Evolutionary conservation across 2,797 vertebrate genomes (phyloP).

Genomic region (Xenopus petersii): DNA sequence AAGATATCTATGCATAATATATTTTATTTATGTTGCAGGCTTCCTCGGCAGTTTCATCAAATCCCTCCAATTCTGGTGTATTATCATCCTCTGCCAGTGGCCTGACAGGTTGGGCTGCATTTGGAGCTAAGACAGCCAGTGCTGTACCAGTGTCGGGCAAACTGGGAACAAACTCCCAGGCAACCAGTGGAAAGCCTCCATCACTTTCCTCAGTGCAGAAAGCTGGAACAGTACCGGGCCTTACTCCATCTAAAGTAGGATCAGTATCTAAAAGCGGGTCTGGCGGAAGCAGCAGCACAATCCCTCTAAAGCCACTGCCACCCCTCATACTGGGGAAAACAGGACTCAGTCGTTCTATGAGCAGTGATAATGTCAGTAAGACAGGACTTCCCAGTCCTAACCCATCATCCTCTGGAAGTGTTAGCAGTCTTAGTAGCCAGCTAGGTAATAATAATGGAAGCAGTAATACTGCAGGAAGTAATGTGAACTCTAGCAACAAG

Average conservation of each 20-base stretch:
- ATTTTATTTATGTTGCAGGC: constrained; percentile 51
- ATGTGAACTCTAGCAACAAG: constrained; percentile 65
- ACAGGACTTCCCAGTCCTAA: constrained; percentile 69
- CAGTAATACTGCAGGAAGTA: constrained; percentile 52
- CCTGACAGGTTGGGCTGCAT: constrained; percentile 93
- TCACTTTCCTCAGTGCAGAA: constrained; percentile 78
- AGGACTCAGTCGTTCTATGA: constrained; percentile 82
- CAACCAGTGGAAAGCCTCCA: constrained; percentile 72
- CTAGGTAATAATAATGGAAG: constrained; percentile 59
- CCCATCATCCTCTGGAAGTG: constrained; percentile 59
- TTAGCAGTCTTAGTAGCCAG: constrained; percentile 51
- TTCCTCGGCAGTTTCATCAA: constrained; percentile 75
- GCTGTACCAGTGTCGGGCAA: constrained; percentile 78
- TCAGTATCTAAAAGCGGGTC: constrained; percentile 76
- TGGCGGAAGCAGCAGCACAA: constrained; percentile 61
- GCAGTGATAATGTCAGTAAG: constrained; percentile 85
- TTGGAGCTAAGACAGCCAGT: constrained; percentile 86
- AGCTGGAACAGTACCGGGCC: constrained; percentile 79
- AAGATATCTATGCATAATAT: neutral
- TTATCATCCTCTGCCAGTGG: constrained; percentile 81
- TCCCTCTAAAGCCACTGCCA: constrained; percentile 80
- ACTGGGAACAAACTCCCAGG: constrained; percentile 73
- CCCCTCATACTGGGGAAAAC: constrained; percentile 90
- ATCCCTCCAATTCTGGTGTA: constrained; percentile 70
- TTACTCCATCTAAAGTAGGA: constrained; percentile 79